Evolutionary conservation across 2,113 vertebrate species (phyloP).

Genomic region (Cyprinodon variegatus): DNA sequence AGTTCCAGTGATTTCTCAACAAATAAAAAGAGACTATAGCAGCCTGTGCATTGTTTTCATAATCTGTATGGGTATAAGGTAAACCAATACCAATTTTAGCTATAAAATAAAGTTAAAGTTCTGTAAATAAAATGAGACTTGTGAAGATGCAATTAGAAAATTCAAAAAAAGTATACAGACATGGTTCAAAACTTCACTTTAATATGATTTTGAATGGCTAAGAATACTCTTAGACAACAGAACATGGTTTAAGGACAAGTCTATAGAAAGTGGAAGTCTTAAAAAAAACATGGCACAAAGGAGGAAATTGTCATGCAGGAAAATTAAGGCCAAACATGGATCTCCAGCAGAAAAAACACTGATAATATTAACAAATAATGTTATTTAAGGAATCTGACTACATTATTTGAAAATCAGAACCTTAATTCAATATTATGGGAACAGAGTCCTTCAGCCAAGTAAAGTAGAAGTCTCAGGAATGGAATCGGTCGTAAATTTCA

Average conservation of each 20-base stretch:
- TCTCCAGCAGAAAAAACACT: no score
- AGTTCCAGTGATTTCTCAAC: constrained; percentile 42
- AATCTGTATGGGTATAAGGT: not conserved
- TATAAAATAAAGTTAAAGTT: not conserved
- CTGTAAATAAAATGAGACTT: not conserved
- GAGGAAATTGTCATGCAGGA: no score
- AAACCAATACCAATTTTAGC: no score
- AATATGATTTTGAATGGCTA: not conserved
- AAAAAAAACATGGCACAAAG: not conserved
- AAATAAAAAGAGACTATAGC: not conserved
- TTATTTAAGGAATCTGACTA: no score
- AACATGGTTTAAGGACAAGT: not conserved
- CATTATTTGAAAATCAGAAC: no score
- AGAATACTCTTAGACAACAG: not conserved
- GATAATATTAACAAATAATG: no score
- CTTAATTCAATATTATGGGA: no score
- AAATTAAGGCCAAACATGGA: no score
- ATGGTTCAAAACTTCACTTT: not conserved
- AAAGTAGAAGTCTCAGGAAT: no score
- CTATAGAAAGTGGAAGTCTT: no score
- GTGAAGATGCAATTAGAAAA: not conserved
- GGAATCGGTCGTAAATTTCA: no score
- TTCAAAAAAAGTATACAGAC: not conserved
- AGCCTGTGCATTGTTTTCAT: not conserved
- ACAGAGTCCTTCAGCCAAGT: no score